A percentile compares a stretch with the other conserved stretches of the same genome.
Evolutionary conservation across 2,113 vertebrate species (phyloP).

Genomic region (Muntiacus reevesi): DNA sequence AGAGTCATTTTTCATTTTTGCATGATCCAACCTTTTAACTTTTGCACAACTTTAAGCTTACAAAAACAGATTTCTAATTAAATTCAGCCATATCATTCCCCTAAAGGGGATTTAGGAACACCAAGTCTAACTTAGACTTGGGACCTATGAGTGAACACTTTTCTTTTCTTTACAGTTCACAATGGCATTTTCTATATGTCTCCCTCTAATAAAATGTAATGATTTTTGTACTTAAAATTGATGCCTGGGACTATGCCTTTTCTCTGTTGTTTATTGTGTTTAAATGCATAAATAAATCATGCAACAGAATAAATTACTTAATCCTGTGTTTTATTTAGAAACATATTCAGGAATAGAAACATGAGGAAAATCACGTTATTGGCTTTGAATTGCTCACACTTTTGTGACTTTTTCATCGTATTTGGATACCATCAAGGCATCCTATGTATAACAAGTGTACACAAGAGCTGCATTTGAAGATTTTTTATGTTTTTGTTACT

Average conservation of each 20-base stretch:
- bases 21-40: slow-evolving; percentile 83
- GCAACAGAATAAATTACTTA: slow-evolving; percentile 83
- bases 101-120: slow-evolving; percentile 81
- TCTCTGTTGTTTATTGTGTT: slow-evolving; percentile 80
- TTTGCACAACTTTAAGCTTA: slow-evolving; percentile 78
- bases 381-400: slow-evolving; percentile 74
- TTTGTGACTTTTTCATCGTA: slow-evolving; percentile 73
- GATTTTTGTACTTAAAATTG: slow-evolving; percentile 82
- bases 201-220: slow-evolving; percentile 82
- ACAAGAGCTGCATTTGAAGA: slow-evolving; percentile 77
- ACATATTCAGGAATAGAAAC: slow-evolving; percentile 76
- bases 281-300: slow-evolving; percentile 82
- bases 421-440: slow-evolving; percentile 78
- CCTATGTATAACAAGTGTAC: slow-evolving; percentile 77
- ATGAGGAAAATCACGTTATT: slow-evolving; percentile 72
- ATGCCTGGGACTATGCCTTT: slow-evolving; percentile 78
- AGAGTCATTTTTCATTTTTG: slow-evolving; percentile 83
- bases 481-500: slow-evolving; percentile 75
- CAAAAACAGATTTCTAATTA: slow-evolving; percentile 85
- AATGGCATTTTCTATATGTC: slow-evolving; percentile 80
- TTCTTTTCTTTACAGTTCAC: slow-evolving; percentile 78
- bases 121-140: slow-evolving; percentile 77
- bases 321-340: slow-evolving; percentile 82
- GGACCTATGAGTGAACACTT: slow-evolving; percentile 77
- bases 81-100: slow-evolving; percentile 82